A percentile compares a stretch with the other conserved stretches of the same genome.
Evolutionary conservation across 2,888 invertebrate species (phyloP).

Genomic region (Calliopum simillimum): DNA sequence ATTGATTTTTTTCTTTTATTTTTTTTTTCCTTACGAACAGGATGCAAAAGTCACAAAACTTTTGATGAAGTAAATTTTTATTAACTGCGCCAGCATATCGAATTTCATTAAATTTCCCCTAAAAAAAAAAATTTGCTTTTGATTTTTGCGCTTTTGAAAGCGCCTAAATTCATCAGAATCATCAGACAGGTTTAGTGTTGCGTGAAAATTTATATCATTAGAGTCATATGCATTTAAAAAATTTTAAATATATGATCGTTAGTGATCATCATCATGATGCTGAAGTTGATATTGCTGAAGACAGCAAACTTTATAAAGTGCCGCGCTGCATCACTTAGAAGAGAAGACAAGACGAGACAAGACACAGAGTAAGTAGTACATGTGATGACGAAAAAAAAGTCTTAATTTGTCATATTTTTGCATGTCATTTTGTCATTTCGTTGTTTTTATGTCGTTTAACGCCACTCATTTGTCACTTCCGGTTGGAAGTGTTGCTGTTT

Average conservation of each 20-base stretch:
- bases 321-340: neutral
- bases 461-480: conserved; percentile 63
- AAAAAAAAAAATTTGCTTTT: neutral
- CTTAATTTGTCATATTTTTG: conserved; percentile 62
- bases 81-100: neutral
- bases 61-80: no score
- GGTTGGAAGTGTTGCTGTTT: conserved; percentile 44
- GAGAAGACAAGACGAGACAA: neutral
- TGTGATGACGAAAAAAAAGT: conserved; percentile 26
- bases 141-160: conserved; percentile 6
- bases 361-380: no score
- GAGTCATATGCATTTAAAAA: neutral
- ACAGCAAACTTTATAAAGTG: conserved; percentile 16
- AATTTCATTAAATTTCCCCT: neutral
- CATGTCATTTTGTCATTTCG: conserved; percentile 54
- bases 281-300: neutral
- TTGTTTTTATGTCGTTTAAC: conserved; percentile 51
- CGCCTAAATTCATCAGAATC: conserved; percentile 32
- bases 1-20: neutral
- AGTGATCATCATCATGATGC: conserved; percentile 24
- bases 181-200: conserved; percentile 22
- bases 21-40: no score
- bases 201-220: conserved; percentile 26
- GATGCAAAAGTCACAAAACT: no score
- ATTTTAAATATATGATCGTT: conserved; percentile 9